Base-by-base conservation (phyloP, 1,140 invertebrate species). In the Steinernema khuongi region DNA sequence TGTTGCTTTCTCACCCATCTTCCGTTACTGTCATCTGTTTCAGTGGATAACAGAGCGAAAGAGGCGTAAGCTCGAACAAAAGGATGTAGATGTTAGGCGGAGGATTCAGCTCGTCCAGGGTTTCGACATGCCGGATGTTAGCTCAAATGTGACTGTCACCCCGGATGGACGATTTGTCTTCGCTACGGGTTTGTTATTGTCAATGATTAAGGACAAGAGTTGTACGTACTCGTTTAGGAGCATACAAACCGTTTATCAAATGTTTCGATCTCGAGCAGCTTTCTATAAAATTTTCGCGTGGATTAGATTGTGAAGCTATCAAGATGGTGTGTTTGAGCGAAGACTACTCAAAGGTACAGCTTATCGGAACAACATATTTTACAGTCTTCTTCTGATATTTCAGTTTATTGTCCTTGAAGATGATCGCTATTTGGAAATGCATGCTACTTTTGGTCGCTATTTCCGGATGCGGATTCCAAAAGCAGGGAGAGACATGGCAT, bases 71-170 rank as follows among this genome's bases (percentile, higher is more conserved):
- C 86, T 97, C 75, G 88, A 93, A 67, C 94, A 94, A 80, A 94
- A 94, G 86, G 92, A 96, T 91, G 90, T 92, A 82, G 93, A 95
- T 84, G 89, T 96, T 36, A 89, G 93, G 76, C 89, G 91, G 79
- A 88, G 93, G 82, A 96, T 99, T 77, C 93, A 99, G 86, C 89
- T 99, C 19, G 94, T 99, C 81, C 96, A 99, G 87, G 96, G 99
- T 85, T 99, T 99, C 90, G 93, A 96, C 79, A 99, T 83, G 96
- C 96, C 96, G 71, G 93, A 90, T 74, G 88, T 98, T 0, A 96
- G 93, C 83, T 92, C 90, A 41, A 90, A 89, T 43, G 89, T 99
- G 44, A 89, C 90, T 85, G 88, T 94, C 66, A 93, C 94, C n/a
- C 90, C 89, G 81, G 95, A 99, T 90, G 91, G 75, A 14, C 31